A percentile compares a stretch with the other conserved stretches of the same genome.
Conservation (phyloP, 2,888 invertebrate genomes). For the Troglohyphantes excavatus region DNA sequence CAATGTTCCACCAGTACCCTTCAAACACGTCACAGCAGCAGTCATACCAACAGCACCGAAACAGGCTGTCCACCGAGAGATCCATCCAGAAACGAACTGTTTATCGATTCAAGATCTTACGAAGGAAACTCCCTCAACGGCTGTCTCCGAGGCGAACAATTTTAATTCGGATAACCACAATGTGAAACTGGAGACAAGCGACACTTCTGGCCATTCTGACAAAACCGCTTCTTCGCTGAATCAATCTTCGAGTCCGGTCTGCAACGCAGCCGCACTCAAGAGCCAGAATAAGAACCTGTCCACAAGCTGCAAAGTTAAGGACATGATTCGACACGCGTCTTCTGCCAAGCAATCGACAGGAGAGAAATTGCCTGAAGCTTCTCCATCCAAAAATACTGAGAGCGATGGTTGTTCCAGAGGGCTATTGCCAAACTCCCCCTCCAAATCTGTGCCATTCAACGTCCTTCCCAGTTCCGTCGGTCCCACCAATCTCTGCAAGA, state of each 20-base stretch:
- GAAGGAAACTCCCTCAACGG: background rate
- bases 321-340: conserved; percentile 51
- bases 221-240: background rate
- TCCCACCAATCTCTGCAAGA: conserved; percentile 46
- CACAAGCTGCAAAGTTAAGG: conserved; percentile 71
- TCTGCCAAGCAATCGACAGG: conserved; percentile 23
- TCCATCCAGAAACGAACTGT: conserved; percentile 59
- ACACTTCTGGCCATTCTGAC: conserved; percentile 26
- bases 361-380: conserved; percentile 28
- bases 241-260: conserved; percentile 23
- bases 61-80: conserved; percentile 57
- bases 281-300: conserved; percentile 36
- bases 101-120: conserved; percentile 7
- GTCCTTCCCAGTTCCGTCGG: conserved; percentile 15
- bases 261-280: background rate
- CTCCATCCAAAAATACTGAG: conserved; percentile 35
- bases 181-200: conserved; percentile 48
- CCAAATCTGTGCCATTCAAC: conserved; percentile 12
- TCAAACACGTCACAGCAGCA: conserved; percentile 73
- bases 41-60: conserved; percentile 78
- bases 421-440: conserved; percentile 56
- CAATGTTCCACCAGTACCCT: background rate
- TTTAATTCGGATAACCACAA: conserved; percentile 16
- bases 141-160: background rate
- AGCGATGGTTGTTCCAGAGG: conserved; percentile 29